These are phyloP conservation scores for Seriola aureovittata DNA, from an alignment of 2,113 vertebrate genomes.

Conservation along the genomic window DNA sequence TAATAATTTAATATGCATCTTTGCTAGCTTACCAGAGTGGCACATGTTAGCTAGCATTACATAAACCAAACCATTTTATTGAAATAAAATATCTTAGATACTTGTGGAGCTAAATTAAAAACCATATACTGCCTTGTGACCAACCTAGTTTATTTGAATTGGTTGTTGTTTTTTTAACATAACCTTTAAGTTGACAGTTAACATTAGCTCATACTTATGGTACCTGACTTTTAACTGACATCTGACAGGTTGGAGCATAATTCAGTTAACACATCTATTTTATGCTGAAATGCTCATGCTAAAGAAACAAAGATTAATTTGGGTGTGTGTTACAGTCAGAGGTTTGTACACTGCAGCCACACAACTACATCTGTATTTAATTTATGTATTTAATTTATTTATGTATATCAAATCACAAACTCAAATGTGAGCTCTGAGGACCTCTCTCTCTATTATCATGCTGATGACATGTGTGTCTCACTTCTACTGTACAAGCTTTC, in stretches of 20 bases:
- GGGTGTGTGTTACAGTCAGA: neutral
- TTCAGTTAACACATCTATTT: neutral
- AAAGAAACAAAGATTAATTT: neutral
- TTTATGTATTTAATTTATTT: conserved; percentile 12
- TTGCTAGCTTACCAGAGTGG: no score
- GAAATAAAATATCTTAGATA: no score
- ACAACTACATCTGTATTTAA: conserved; percentile 4
- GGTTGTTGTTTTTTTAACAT: no score
- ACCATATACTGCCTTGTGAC: no score
- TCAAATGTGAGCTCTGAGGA: conserved; percentile 4
- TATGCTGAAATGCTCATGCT: neutral
- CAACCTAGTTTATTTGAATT: no score
- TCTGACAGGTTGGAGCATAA: neutral
- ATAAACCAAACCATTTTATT: no score
- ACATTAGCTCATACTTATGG: no score
- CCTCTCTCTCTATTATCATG: conserved; percentile 14
- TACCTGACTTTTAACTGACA: neutral
- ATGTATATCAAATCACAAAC: conserved; percentile 11
- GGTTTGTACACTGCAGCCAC: neutral
- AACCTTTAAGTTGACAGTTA: no score
- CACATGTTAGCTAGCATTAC: no score
- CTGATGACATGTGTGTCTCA: conserved; percentile 33
- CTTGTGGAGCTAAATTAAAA: no score
- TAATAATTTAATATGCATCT: no score
- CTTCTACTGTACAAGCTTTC: conserved; percentile 24